Evolutionary conservation across 2,113 vertebrate species (phyloP).

Genomic region (Callithrix jacchus): DNA sequence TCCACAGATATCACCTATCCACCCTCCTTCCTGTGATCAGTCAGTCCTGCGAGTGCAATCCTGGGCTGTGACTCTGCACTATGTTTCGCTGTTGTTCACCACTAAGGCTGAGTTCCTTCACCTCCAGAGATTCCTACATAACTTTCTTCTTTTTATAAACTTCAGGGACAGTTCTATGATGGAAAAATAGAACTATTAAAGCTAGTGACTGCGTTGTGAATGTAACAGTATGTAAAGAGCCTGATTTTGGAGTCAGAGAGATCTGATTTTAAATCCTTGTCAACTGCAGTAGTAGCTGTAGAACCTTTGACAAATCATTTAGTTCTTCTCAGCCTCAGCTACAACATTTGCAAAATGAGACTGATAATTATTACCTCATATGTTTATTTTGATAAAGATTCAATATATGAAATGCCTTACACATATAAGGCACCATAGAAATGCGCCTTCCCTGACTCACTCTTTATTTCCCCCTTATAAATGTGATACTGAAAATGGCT

Average conservation of each 20-base stretch:
- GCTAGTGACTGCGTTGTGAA: background rate
- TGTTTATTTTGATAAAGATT: background rate
- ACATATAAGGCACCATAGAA: background rate
- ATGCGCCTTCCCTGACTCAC: background rate
- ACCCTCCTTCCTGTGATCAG: background rate
- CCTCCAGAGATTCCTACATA: background rate
- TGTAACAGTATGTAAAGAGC: background rate
- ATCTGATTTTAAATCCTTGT: background rate
- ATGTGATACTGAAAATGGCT: background rate
- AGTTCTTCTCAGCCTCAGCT: background rate
- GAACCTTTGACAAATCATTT: background rate
- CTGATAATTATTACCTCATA: background rate
- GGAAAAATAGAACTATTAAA: background rate
- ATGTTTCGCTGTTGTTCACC: background rate
- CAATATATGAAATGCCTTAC: background rate
- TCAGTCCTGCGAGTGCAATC: background rate
- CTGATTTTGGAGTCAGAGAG: background rate
- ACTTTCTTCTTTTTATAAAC: background rate
- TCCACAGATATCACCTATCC: background rate
- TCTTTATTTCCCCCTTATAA: background rate
- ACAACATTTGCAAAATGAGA: background rate
- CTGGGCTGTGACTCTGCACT: background rate
- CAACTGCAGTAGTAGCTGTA: background rate
- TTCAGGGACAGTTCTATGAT: background rate
- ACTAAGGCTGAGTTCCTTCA: background rate